Conservation (phyloP, 2,888 invertebrate species). For the Eudemis profundana region DNA sequence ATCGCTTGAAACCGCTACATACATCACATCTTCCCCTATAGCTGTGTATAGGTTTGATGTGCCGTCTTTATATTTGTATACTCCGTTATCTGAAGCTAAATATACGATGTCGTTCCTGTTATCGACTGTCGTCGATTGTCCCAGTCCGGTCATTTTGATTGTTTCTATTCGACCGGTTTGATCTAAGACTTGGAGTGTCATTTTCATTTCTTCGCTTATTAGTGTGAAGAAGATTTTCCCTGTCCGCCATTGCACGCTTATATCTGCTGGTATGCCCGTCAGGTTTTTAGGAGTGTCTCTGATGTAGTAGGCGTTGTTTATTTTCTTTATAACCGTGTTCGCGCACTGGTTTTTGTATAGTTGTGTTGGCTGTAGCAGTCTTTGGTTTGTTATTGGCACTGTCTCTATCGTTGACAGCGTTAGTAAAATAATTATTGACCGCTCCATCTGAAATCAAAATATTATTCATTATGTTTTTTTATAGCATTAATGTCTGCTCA, state of each 20-base stretch:
- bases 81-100: constrained; percentile 78
- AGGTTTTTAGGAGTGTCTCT: constrained; percentile 62
- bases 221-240: constrained; percentile 73
- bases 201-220: constrained; percentile 76
- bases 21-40: constrained; percentile 79
- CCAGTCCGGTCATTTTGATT: constrained; percentile 73
- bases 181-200: constrained; percentile 70
- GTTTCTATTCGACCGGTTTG: constrained; percentile 65
- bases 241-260: constrained; percentile 76
- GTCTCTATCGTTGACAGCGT: constrained; percentile 47
- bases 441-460: constrained; percentile 21
- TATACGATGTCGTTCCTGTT: constrained; percentile 79
- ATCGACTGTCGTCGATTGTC: constrained; percentile 77
- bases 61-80: constrained; percentile 76
- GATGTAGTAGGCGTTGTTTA: constrained; percentile 70
- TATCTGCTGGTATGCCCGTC: constrained; percentile 74
- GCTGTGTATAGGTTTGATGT: constrained; percentile 69
- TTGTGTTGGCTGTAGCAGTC: constrained; percentile 55
- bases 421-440: background rate
- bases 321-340: constrained; percentile 55
- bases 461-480: background rate
- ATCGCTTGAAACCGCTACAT: constrained; percentile 68
- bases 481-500: too few relatives aligned
- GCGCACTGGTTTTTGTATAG: constrained; percentile 61
- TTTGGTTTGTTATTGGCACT: constrained; percentile 63